Evolutionary conservation across 2,113 vertebrate species (phyloP).

Genomic region (Corvus hawaiiensis): DNA sequence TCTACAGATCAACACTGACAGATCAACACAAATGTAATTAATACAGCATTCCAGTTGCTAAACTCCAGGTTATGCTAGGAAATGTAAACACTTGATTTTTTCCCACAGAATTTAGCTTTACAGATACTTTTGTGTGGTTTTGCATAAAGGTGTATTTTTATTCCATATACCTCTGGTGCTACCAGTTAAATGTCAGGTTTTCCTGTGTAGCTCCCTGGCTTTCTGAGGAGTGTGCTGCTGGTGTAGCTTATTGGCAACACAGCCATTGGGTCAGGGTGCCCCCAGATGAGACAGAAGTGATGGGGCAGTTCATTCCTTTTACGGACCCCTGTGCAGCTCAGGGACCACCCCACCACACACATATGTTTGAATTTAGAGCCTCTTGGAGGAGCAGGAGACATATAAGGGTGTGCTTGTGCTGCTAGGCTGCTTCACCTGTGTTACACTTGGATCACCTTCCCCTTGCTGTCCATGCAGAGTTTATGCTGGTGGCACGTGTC

Average conservation of each 20-base stretch:
- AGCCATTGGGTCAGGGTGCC: fast-evolving
- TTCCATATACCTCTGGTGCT: background rate
- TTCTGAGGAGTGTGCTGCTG: background rate
- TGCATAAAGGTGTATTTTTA: background rate
- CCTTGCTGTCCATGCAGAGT: background rate
- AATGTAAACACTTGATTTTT: background rate
- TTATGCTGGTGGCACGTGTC: fast-evolving
- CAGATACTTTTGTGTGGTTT: background rate
- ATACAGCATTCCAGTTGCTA: background rate
- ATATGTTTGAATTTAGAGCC: background rate
- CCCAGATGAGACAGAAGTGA: background rate
- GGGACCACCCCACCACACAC: background rate
- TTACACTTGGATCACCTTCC: background rate
- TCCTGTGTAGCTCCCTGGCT: background rate
- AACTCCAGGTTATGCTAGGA: background rate
- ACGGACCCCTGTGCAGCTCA: too few relatives aligned
- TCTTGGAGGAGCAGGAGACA: background rate
- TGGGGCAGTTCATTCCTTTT: background rate
- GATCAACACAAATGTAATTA: background rate
- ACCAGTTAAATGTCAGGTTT: background rate
- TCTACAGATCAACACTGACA: background rate
- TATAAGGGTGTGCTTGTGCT: background rate
- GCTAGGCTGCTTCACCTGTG: background rate
- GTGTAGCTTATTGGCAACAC: background rate
- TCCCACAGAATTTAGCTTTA: background rate